Percentiles rank a stretch among this genome's conserved stretches.
phyloP scores from a whole-genome alignment of 2,113 vertebrate species.

The Tor tambroides region DNA sequence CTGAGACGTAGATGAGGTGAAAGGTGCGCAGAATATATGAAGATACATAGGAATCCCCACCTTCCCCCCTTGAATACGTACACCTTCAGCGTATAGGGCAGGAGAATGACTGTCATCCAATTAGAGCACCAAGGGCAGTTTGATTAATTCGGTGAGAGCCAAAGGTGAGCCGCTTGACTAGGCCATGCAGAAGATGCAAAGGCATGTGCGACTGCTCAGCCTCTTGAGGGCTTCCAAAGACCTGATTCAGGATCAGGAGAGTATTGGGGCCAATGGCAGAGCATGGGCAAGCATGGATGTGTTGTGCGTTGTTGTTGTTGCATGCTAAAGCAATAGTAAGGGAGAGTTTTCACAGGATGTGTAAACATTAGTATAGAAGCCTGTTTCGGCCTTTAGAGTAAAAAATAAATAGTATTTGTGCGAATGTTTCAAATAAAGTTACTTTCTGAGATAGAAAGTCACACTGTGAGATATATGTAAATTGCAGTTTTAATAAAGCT shows the following conservation, averaged over 20 bases:
- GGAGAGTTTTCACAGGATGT: not conserved
- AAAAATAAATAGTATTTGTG: not conserved
- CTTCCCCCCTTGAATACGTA: slow-evolving; percentile 9
- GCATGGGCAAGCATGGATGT: slow-evolving; percentile 26
- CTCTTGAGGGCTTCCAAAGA: slow-evolving; percentile 66
- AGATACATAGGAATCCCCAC: slow-evolving; percentile 58
- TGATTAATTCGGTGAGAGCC: slow-evolving; percentile 77
- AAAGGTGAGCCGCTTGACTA: slow-evolving; percentile 70
- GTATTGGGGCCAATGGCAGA: slow-evolving; percentile 59
- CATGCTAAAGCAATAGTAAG: not conserved
- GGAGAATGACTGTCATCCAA: slow-evolving; percentile 78
- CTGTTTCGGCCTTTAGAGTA: not conserved
- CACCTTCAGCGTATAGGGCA: slow-evolving; percentile 61
- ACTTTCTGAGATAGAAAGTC: not conserved
- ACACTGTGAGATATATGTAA: not conserved
- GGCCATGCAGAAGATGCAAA: slow-evolving; percentile 64
- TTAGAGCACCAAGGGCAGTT: slow-evolving; percentile 72
- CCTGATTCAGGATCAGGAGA: slow-evolving; percentile 60
- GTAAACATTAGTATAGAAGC: not conserved
- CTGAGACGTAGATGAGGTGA: slow-evolving; percentile 36
- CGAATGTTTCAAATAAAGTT: not conserved
- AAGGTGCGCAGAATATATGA: slow-evolving; percentile 62
- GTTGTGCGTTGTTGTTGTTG: not conserved
- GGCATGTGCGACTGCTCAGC: slow-evolving; percentile 66
- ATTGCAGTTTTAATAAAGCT: not conserved